phyloP scores from a whole-genome alignment of 2,797 vertebrate genomes.

The Thunnus albacares region DNA sequence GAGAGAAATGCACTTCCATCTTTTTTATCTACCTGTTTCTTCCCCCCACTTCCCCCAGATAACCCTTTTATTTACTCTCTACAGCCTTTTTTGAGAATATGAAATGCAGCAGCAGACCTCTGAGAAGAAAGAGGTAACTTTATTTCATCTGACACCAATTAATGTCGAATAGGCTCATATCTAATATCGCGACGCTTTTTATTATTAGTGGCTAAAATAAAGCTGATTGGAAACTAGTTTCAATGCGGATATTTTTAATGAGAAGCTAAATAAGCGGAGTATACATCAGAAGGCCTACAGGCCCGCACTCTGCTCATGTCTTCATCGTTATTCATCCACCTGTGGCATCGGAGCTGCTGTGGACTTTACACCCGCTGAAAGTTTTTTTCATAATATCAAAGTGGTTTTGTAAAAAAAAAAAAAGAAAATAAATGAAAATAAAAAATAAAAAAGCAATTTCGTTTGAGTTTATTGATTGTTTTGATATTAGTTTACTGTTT shows the following conservation, averaged over 20 bases:
- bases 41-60: not conserved
- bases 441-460: not conserved
- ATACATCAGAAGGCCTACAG: slow-evolving; percentile 38
- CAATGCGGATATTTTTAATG: slow-evolving; percentile 21
- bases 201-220: slow-evolving; percentile 27
- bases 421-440: no score
- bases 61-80: not conserved
- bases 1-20: not conserved
- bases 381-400: not conserved
- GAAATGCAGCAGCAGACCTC: slow-evolving; percentile 36
- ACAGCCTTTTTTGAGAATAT: not conserved
- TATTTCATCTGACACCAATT: slow-evolving; percentile 20
- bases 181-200: slow-evolving; percentile 17
- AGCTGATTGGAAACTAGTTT: slow-evolving; percentile 19
- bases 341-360: slow-evolving; percentile 32
- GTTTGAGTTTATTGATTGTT: not conserved
- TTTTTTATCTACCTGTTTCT: not conserved
- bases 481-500: not conserved
- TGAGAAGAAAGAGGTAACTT: slow-evolving; percentile 13
- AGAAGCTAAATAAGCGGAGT: not conserved
- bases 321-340: slow-evolving; percentile 43
- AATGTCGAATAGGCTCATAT: slow-evolving; percentile 3
- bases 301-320: slow-evolving; percentile 20
- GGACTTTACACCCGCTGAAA: not conserved
- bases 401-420: not conserved